Conservation (phyloP, 2,888 invertebrate genomes). For the Anarsia innoxiella region DNA sequence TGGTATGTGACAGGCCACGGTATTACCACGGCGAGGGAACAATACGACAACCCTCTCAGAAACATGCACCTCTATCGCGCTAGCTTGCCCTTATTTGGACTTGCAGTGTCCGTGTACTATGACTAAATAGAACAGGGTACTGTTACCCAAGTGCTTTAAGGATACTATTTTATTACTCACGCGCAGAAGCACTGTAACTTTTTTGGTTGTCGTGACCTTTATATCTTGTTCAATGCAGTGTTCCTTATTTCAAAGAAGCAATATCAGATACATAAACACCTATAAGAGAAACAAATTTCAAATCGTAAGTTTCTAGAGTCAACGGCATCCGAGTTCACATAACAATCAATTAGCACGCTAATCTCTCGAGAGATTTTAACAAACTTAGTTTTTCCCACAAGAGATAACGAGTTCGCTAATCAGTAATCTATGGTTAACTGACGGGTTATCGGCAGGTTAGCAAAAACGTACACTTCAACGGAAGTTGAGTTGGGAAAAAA, state of each 20-base stretch:
- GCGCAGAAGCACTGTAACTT: too few relatives aligned
- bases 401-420: constrained; percentile 55
- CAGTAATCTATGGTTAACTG: constrained; percentile 62
- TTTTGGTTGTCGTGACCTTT: too few relatives aligned
- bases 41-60: constrained; percentile 17
- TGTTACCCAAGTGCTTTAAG: too few relatives aligned
- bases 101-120: background rate
- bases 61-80: background rate
- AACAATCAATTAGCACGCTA: constrained; percentile 36
- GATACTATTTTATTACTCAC: too few relatives aligned
- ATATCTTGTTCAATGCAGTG: too few relatives aligned
- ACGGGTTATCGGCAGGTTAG: constrained; percentile 61
- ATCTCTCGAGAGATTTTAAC: constrained; percentile 22
- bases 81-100: constrained; percentile 9
- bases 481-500: constrained; percentile 65
- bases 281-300: too few relatives aligned
- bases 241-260: too few relatives aligned
- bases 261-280: too few relatives aligned
- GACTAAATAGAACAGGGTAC: too few relatives aligned
- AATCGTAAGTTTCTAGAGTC: too few relatives aligned
- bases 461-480: constrained; percentile 56
- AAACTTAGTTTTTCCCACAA: constrained; percentile 41
- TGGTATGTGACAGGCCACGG: constrained; percentile 22
- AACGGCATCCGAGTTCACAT: constrained; percentile 34
- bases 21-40: too few relatives aligned